These are phyloP conservation scores for Dromas ardeola DNA, from an alignment of 2,113 vertebrate genomes.

Conservation along the genomic window DNA sequence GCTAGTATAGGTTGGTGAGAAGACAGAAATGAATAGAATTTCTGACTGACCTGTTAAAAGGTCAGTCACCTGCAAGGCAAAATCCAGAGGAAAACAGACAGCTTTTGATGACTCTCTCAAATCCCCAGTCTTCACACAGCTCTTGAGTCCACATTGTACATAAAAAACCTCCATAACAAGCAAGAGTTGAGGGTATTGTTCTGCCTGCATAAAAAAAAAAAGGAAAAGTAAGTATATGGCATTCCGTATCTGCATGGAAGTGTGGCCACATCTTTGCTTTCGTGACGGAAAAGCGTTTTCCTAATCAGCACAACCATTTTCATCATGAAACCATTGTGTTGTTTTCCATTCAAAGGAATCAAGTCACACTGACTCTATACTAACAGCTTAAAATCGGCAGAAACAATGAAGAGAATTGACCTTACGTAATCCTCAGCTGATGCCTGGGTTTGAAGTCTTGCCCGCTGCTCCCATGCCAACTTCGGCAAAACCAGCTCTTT, in stretches of 20 bases:
- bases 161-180: neutral
- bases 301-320: neutral
- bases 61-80: neutral
- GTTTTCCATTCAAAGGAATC: conserved; percentile 13
- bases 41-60: neutral
- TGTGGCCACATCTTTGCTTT: neutral
- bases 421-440: neutral
- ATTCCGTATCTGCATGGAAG: neutral
- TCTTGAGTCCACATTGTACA: neutral
- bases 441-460: conserved; percentile 10
- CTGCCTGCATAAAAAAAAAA: neutral
- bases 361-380: conserved; percentile 13
- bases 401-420: conserved; percentile 21
- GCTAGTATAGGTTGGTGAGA: neutral
- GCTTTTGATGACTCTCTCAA: neutral
- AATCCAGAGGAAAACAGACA: neutral
- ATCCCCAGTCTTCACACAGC: neutral
- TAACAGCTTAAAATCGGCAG: conserved; percentile 1
- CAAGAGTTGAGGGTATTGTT: neutral
- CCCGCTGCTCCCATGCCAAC: neutral
- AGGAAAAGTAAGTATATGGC: neutral
- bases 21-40: neutral
- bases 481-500: neutral
- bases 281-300: neutral
- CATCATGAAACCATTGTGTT: neutral